A percentile compares a stretch with the other conserved stretches of the same genome.
These are phyloP conservation scores for Nasonovia ribisnigri DNA, from an alignment of 2,888 invertebrate genomes.

Conservation along the genomic window DNA sequence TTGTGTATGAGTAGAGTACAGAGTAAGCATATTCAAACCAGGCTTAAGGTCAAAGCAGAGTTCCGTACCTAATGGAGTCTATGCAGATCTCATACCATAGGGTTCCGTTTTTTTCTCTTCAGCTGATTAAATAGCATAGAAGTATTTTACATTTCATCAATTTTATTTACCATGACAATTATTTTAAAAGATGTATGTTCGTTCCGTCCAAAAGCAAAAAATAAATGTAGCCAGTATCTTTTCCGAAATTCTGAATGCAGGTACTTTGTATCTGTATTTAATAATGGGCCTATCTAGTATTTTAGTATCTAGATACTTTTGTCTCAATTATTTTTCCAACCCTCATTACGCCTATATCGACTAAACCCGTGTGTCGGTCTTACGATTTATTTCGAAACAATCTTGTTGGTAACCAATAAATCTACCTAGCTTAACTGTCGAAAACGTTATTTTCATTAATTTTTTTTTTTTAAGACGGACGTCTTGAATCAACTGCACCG, in stretches of 20 bases:
- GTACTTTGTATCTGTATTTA: neutral
- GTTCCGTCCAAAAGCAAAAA: too few species aligned
- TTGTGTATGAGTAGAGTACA: neutral
- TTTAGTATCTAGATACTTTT: neutral
- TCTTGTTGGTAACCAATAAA: neutral
- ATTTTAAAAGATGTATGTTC: too few species aligned
- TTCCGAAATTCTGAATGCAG: neutral
- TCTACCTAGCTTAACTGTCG: neutral
- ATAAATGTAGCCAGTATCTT: neutral
- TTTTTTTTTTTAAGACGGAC: neutral
- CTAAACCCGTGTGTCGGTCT: neutral
- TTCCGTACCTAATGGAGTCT: neutral
- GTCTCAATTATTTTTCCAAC: neutral
- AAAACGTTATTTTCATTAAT: neutral
- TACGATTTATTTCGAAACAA: too few species aligned
- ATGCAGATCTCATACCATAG: too few species aligned
- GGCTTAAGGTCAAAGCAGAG: neutral
- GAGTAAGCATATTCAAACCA: too few species aligned
- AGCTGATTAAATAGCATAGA: neutral
- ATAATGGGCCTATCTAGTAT: too few species aligned
- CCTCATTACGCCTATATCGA: neutral
- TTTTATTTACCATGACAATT: neutral
- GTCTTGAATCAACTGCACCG: neutral
- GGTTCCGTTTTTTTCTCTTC: neutral
- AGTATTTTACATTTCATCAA: too few species aligned